phyloP scores from a whole-genome alignment of 2,888 invertebrate genomes.

The Mythimna impura region DNA sequence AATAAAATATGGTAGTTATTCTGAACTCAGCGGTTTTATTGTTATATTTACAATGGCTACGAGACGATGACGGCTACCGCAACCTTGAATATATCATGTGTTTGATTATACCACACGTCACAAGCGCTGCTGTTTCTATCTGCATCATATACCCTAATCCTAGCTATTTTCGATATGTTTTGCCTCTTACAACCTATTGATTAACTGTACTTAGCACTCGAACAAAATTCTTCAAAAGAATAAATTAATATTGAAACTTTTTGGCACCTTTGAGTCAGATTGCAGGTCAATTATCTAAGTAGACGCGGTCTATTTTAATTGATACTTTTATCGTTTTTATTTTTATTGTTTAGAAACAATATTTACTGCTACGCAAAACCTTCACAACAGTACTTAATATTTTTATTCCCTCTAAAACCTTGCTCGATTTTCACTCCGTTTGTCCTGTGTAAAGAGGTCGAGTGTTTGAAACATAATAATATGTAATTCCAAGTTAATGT shows the following conservation, averaged over 20 bases:
- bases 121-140: conserved; percentile 78
- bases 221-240: background rate
- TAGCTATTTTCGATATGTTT: conserved; percentile 50
- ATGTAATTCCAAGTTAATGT: conserved; percentile 30
- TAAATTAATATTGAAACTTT: background rate
- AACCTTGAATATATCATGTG: conserved; percentile 86
- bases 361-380: background rate
- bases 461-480: conserved; percentile 33
- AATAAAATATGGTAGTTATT: conserved; percentile 52
- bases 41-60: conserved; percentile 82
- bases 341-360: background rate
- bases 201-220: background rate
- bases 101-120: conserved; percentile 84
- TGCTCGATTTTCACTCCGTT: conserved; percentile 25
- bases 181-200: conserved; percentile 8
- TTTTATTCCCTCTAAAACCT: conserved; percentile 27
- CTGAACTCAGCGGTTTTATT: conserved; percentile 73
- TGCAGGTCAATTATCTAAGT: conserved; percentile 28
- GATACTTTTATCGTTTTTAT: conserved; percentile 2
- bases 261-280: conserved; percentile 15
- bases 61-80: conserved; percentile 81
- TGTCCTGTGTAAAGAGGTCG: conserved; percentile 33
- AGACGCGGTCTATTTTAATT: conserved; percentile 10
- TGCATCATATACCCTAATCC: conserved; percentile 59
- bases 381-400: conserved; percentile 18